Evolutionary conservation across 2,888 invertebrate species (phyloP).

Genomic region (Poecilobothrus nobilitatus): DNA sequence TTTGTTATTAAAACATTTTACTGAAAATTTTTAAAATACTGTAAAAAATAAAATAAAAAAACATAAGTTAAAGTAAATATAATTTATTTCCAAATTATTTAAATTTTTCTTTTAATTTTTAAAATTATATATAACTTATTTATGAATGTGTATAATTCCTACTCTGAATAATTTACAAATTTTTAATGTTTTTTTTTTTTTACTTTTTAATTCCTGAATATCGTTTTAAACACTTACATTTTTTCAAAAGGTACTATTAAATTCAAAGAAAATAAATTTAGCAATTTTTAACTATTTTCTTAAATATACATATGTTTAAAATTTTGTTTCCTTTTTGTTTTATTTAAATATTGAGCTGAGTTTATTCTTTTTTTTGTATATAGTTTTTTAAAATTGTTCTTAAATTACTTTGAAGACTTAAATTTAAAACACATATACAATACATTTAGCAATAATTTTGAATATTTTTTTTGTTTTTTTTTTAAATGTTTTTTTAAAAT

Average conservation of each 20-base stretch:
- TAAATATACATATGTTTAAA: too few species aligned
- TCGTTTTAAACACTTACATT: neutral
- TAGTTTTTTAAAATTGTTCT: neutral
- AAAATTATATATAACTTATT: neutral
- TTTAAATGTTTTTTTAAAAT: neutral
- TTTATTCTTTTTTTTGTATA: neutral
- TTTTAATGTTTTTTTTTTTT: neutral
- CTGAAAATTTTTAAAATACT: too few species aligned
- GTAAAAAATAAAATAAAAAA: too few species aligned
- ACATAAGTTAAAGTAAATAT: neutral
- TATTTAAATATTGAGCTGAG: neutral
- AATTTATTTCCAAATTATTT: neutral
- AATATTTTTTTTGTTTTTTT: neutral
- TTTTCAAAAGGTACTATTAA: neutral
- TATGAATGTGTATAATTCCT: neutral
- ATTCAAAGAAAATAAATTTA: neutral
- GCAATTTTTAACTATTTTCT: too few species aligned
- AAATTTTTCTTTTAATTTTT: neutral
- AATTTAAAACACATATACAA: neutral
- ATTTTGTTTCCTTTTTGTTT: neutral
- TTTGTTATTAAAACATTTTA: too few species aligned
- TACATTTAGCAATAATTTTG: neutral
- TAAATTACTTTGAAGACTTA: neutral
- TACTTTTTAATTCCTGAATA: neutral
- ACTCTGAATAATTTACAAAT: neutral